A percentile compares a stretch with the other conserved stretches of the same genome.
These are phyloP conservation scores for Drosophila kikkawai DNA, from an alignment of 1,140 invertebrate genomes.

Conservation along the genomic window DNA sequence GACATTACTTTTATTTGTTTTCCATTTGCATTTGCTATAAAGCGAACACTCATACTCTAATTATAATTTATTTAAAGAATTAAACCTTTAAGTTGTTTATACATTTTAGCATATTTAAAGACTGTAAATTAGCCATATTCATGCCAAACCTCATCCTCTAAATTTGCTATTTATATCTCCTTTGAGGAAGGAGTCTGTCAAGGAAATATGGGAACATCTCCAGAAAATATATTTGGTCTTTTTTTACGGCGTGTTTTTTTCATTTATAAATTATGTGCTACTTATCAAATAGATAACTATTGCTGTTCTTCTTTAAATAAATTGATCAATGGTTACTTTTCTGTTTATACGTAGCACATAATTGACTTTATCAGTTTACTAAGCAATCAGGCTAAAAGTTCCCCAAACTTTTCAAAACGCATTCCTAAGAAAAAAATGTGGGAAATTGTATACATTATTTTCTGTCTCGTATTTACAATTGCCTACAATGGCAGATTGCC, in stretches of 20 bases:
- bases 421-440: neutral
- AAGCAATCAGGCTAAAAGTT: constrained; percentile 54
- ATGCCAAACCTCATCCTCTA: no score
- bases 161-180: no score
- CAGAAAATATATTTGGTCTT: neutral
- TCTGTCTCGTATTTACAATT: constrained; percentile 49
- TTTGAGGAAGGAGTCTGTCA: no score
- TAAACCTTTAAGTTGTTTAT: no score
- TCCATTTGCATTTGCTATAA: no score
- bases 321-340: neutral
- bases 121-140: no score
- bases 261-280: no score
- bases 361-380: constrained; percentile 40
- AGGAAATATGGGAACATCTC: no score
- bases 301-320: neutral
- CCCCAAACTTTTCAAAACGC: constrained; percentile 21
- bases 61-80: no score
- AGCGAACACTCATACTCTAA: no score
- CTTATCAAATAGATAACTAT: neutral
- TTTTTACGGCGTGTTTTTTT: neutral
- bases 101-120: no score
- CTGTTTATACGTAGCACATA: neutral
- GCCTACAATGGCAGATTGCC: constrained; percentile 59
- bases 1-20: no score
- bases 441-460: constrained; percentile 21